phyloP scores from a whole-genome alignment of 2,113 vertebrate species.

The Etia nguti region DNA sequence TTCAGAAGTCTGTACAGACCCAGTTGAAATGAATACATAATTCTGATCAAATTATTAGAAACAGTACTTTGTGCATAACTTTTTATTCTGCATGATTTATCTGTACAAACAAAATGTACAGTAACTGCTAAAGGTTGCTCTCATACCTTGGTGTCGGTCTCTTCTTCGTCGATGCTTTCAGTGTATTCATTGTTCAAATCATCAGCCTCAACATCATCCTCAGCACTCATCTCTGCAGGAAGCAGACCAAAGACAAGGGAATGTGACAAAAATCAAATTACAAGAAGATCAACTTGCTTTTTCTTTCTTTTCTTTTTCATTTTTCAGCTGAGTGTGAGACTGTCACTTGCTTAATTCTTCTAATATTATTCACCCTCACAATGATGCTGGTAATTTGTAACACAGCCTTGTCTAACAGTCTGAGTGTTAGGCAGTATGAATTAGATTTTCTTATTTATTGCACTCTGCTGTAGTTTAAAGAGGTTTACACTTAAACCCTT shows the following conservation, averaged over 20 bases:
- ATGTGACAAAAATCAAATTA: background rate
- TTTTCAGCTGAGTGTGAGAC: background rate
- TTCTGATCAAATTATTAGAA: background rate
- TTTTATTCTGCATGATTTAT: background rate
- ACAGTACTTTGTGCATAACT: background rate
- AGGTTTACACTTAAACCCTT: background rate
- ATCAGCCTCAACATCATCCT: conserved; percentile 48
- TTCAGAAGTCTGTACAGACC: background rate
- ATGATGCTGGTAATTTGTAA: background rate
- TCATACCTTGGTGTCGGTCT: conserved; percentile 67
- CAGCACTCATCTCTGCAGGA: conserved; percentile 67
- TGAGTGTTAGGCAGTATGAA: background rate
- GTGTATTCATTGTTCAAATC: conserved; percentile 68
- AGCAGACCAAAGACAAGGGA: background rate
- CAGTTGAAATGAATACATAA: background rate
- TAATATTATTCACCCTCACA: background rate
- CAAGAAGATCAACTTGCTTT: background rate
- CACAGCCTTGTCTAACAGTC: background rate
- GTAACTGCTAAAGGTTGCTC: background rate
- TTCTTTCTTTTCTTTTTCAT: too few species aligned
- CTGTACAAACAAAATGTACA: accelerated
- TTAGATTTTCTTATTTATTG: background rate
- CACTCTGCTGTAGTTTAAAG: background rate
- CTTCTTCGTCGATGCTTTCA: conserved; percentile 72
- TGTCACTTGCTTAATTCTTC: background rate